These are phyloP conservation scores for Sminthopsis crassicaudata DNA, from an alignment of 2,113 vertebrate species.

Conservation along the genomic window DNA sequence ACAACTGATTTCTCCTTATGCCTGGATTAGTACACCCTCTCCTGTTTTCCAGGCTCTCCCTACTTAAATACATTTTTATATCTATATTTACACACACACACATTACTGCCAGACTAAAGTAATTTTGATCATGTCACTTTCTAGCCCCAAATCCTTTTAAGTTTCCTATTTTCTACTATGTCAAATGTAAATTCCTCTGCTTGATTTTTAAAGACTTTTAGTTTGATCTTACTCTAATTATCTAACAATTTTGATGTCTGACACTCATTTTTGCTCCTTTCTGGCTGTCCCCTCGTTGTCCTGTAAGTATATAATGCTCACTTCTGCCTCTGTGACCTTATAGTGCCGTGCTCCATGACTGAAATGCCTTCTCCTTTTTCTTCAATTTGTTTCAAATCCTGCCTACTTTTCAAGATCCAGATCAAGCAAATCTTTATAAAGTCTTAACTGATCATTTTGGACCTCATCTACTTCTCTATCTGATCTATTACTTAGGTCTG, in stretches of 20 bases:
- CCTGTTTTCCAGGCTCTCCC: background rate
- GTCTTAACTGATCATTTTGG: background rate
- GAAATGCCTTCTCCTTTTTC: background rate
- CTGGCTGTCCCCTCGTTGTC: background rate
- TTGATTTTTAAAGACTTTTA: background rate
- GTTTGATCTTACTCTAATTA: background rate
- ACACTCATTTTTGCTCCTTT: background rate
- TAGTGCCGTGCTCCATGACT: background rate
- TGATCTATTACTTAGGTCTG: background rate
- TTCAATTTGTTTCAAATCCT: background rate
- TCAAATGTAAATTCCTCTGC: background rate
- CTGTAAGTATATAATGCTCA: background rate
- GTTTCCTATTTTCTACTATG: background rate
- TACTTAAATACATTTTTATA: background rate
- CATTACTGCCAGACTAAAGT: background rate
- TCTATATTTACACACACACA: background rate
- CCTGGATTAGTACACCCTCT: background rate
- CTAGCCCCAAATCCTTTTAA: background rate
- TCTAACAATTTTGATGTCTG: background rate
- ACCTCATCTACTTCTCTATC: background rate
- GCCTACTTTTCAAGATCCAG: background rate
- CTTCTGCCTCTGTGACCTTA: background rate
- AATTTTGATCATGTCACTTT: background rate
- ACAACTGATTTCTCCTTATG: background rate
- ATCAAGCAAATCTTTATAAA: background rate